phyloP scores from a whole-genome alignment of 2,797 vertebrate genomes.

The Eurystomus glaucurus region DNA sequence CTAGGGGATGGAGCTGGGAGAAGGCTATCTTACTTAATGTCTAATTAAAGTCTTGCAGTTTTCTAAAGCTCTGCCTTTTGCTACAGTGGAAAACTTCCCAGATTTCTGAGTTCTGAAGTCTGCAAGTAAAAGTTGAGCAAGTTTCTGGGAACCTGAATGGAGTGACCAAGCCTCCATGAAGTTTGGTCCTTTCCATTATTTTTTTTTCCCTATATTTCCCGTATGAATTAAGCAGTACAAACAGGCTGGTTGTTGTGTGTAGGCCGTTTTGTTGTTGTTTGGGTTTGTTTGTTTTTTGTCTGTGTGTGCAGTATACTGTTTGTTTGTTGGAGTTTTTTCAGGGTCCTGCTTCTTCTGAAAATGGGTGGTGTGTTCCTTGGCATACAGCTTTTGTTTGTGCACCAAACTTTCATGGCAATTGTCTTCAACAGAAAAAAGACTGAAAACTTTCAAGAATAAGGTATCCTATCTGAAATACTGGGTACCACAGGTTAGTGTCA shows the following conservation, averaged over 20 bases:
- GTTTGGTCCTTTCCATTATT: background rate
- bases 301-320: background rate
- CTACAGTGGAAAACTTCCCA: background rate
- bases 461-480: background rate
- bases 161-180: background rate
- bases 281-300: background rate
- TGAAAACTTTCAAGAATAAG: background rate
- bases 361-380: background rate
- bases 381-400: background rate
- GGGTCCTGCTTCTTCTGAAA: background rate
- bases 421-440: background rate
- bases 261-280: too few species aligned
- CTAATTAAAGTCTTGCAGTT: background rate
- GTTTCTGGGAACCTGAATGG: background rate
- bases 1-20: background rate
- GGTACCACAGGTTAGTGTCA: background rate
- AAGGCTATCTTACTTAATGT: constrained; percentile 13
- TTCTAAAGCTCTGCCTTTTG: background rate
- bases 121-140: background rate
- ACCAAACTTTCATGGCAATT: background rate
- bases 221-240: background rate
- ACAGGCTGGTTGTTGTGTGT: background rate
- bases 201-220: background rate
- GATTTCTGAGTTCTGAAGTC: background rate
- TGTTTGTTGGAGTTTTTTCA: background rate